A percentile compares a stretch with the other conserved stretches of the same genome.
Conservation (phyloP, 2,888 invertebrate species). For the Stramonita haemastoma region DNA sequence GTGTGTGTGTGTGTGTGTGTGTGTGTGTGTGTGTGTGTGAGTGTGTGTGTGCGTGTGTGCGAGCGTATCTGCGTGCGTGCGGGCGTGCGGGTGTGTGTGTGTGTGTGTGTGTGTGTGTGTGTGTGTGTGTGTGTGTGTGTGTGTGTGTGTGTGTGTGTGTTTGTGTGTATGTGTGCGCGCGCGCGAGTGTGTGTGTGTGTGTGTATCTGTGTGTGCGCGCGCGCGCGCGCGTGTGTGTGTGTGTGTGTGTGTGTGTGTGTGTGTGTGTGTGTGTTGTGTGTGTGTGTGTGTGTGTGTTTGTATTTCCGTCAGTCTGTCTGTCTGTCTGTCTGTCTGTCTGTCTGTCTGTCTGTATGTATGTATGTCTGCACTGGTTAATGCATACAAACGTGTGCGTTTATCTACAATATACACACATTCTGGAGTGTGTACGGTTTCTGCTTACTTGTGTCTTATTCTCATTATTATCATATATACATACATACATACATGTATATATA, state of each 20-base stretch:
- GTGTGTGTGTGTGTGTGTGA: no score
- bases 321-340: no score
- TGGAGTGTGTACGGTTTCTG: no score
- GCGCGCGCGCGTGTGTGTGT: neutral
- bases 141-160: neutral
- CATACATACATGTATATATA: no score
- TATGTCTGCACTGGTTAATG: no score
- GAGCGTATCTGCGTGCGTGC: neutral
- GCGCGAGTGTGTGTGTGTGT: neutral
- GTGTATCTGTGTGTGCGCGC: neutral
- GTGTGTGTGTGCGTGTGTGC: no score
- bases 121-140: neutral
- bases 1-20: no score
- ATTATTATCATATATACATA: no score
- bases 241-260: neutral
- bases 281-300: neutral
- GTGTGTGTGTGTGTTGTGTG: neutral
- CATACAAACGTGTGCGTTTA: no score
- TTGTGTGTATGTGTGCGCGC: neutral
- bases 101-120: constrained; percentile 21
- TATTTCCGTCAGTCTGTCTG: neutral
- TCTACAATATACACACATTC: no score
- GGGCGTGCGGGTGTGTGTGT: neutral
- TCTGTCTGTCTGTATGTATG: no score
- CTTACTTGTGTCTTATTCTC: no score